These are phyloP conservation scores for Pycnomerus fuliginosus DNA, from an alignment of 2,888 invertebrate species.

Conservation along the genomic window DNA sequence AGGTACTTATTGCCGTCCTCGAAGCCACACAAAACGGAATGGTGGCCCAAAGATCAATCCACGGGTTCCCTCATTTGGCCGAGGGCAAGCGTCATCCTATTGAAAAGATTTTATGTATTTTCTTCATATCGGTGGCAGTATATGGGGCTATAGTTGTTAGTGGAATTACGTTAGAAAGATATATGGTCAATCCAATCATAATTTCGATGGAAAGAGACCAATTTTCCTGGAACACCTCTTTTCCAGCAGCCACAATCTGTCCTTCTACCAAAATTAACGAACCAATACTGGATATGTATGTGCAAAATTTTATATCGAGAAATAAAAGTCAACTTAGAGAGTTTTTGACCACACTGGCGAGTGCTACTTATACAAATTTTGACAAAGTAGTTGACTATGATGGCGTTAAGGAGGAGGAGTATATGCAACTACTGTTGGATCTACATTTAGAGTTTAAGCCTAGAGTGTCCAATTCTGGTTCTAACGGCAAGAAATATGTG, in stretches of 20 bases:
- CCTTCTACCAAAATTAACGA: constrained; percentile 60
- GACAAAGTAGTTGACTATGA: constrained; percentile 58
- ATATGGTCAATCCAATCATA: constrained; percentile 69
- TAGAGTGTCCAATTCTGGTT: constrained; percentile 47
- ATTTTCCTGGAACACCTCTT: constrained; percentile 70
- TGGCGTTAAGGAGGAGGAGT: constrained; percentile 58
- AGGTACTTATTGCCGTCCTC: no score
- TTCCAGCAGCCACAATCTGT: constrained; percentile 69
- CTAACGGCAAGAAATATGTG: constrained; percentile 32
- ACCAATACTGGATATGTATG: constrained; percentile 56
- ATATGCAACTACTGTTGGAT: constrained; percentile 58
- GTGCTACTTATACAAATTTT: constrained; percentile 63
- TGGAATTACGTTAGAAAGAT: constrained; percentile 61
- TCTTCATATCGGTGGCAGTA: constrained; percentile 36
- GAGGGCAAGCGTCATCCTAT: constrained; percentile 35
- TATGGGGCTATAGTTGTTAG: constrained; percentile 50
- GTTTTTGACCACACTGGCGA: constrained; percentile 61
- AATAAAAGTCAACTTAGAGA: constrained; percentile 58
- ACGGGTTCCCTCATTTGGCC: constrained; percentile 43
- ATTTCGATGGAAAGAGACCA: constrained; percentile 73
- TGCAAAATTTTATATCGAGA: constrained; percentile 40
- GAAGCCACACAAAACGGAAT: constrained; percentile 8
- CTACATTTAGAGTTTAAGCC: constrained; percentile 58
- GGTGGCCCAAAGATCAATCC: constrained; percentile 39
- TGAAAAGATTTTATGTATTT: constrained; percentile 42